Conservation (phyloP, 2,113 vertebrate genomes). For the Carlito syrichta region DNA sequence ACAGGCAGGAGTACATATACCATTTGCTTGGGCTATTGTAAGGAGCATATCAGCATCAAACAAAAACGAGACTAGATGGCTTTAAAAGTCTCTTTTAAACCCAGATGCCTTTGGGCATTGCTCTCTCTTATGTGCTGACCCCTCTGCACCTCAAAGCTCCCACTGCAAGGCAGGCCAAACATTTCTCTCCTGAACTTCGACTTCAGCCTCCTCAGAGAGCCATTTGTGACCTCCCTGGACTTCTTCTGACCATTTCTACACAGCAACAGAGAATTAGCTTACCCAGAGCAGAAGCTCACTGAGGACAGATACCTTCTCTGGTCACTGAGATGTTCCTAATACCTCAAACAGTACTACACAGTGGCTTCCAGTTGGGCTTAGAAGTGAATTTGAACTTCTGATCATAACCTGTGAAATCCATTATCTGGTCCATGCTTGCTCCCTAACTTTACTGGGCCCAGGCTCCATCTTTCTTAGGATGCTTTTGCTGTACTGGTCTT, state of each 20-base stretch:
- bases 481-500: background rate
- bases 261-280: background rate
- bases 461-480: background rate
- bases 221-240: too few relatives aligned
- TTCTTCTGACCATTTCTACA: background rate
- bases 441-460: background rate
- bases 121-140: background rate
- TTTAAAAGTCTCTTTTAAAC: too few relatives aligned
- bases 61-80: background rate
- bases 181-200: background rate
- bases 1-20: accelerated
- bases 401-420: too few relatives aligned
- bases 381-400: background rate
- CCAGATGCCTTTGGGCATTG: background rate
- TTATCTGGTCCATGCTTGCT: background rate
- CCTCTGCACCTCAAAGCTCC: background rate
- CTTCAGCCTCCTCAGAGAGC: background rate
- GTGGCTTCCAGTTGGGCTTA: background rate
- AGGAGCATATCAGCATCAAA: background rate
- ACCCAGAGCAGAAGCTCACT: background rate
- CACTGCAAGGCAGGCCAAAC: background rate
- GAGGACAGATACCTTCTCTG: background rate
- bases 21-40: background rate
- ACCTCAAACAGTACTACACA: background rate
- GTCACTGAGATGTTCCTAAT: background rate